Evolutionary conservation across 2,888 invertebrate genomes (phyloP).

Genomic region (Meghimatium bilineatum): DNA sequence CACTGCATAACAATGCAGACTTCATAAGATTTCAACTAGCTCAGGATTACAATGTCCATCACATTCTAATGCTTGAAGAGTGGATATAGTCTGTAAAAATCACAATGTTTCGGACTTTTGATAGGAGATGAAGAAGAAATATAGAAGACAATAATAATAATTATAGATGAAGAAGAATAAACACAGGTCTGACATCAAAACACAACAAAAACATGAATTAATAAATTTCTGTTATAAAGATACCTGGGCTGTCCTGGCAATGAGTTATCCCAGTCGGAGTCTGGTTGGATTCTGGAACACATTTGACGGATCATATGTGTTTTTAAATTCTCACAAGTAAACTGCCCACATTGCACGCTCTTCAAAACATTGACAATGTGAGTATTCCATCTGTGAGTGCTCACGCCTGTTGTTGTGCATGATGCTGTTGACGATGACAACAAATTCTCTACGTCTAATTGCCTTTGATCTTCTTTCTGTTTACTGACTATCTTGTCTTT

Average conservation of each 20-base stretch:
- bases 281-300: conserved; percentile 14
- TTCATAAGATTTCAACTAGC: too few relatives aligned
- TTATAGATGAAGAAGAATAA: too few relatives aligned
- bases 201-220: too few relatives aligned
- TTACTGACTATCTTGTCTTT: conserved; percentile 62
- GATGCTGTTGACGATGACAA: not conserved
- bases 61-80: too few relatives aligned
- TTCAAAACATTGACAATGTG: conserved; percentile 21
- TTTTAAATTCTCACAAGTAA: conserved; percentile 29
- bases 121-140: too few relatives aligned
- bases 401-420: not conserved
- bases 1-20: too few relatives aligned
- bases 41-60: too few relatives aligned
- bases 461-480: conserved; percentile 60
- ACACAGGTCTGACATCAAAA: too few relatives aligned
- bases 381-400: not conserved
- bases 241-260: conserved; percentile 24
- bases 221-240: not conserved
- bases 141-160: too few relatives aligned
- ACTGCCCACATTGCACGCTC: conserved; percentile 40
- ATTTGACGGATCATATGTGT: conserved; percentile 16
- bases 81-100: too few relatives aligned
- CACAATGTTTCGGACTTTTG: too few relatives aligned
- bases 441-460: conserved; percentile 54
- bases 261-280: not conserved